These are phyloP conservation scores for Hepsetus odoe DNA, from an alignment of 2,113 vertebrate genomes.

Conservation along the genomic window DNA sequence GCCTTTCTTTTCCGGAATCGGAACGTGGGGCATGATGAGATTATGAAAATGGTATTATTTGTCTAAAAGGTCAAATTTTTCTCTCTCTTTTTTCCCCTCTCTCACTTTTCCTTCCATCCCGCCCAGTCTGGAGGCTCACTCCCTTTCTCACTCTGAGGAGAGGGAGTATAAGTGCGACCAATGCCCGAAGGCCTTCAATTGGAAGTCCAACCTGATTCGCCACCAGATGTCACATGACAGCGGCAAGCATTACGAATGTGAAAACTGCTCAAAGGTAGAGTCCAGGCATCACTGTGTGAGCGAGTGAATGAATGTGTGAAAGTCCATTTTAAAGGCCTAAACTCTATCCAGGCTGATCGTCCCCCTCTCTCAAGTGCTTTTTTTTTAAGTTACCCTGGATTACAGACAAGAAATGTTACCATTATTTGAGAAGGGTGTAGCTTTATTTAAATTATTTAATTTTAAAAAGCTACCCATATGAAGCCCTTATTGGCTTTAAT, in stretches of 20 bases:
- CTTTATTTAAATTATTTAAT: too few relatives aligned
- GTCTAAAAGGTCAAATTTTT: background rate
- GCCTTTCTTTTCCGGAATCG: background rate
- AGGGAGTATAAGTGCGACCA: slow-evolving; percentile 98
- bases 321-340: background rate
- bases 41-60: background rate
- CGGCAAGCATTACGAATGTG: slow-evolving; percentile 98
- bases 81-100: background rate
- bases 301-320: background rate
- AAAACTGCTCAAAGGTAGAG: slow-evolving; percentile 99
- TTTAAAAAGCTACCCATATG: too few relatives aligned
- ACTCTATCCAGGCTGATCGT: background rate
- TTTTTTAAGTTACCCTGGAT: too few relatives aligned
- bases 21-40: background rate
- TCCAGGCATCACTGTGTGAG: slow-evolving; percentile 84
- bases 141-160: slow-evolving; percentile 92
- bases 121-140: slow-evolving; percentile 91
- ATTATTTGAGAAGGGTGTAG: background rate
- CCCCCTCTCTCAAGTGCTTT: background rate
- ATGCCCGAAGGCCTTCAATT: slow-evolving; percentile 99
- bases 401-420: background rate
- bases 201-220: slow-evolving; percentile 99
- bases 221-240: slow-evolving; percentile 99
- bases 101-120: slow-evolving; percentile 22
- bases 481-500: too few relatives aligned